These are phyloP conservation scores for Nephrotoma flavescens DNA, from an alignment of 2,888 invertebrate genomes.

Conservation along the genomic window DNA sequence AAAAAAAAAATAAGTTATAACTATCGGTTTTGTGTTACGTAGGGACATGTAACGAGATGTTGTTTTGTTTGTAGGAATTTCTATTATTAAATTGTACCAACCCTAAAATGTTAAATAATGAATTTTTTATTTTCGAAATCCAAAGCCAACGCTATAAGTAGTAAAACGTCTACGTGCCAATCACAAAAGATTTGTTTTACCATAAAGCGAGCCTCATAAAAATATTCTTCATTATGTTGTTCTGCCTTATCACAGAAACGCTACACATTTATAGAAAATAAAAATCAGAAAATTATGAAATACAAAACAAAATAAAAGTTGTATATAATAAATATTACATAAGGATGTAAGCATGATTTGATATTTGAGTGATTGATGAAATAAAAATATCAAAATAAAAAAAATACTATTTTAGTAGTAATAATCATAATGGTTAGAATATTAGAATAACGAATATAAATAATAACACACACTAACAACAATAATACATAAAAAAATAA, in stretches of 20 bases:
- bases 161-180: no score
- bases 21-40: no score
- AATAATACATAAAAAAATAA: background rate
- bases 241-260: background rate
- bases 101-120: no score
- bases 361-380: background rate
- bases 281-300: background rate
- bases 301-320: background rate
- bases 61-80: no score
- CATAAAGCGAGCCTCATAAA: no score
- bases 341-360: background rate
- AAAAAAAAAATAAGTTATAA: no score
- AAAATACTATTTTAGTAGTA: background rate
- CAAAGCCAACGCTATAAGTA: no score
- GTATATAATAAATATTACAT: background rate
- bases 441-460: background rate
- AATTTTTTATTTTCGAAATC: no score
- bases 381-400: background rate
- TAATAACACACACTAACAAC: background rate
- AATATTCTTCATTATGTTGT: no score
- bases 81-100: no score
- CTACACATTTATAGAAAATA: background rate
- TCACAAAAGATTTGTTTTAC: no score
- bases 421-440: background rate
- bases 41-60: no score